Evolutionary conservation across 2,797 vertebrate genomes (phyloP).

Genomic region (Buphagus erythrorhynchus): DNA sequence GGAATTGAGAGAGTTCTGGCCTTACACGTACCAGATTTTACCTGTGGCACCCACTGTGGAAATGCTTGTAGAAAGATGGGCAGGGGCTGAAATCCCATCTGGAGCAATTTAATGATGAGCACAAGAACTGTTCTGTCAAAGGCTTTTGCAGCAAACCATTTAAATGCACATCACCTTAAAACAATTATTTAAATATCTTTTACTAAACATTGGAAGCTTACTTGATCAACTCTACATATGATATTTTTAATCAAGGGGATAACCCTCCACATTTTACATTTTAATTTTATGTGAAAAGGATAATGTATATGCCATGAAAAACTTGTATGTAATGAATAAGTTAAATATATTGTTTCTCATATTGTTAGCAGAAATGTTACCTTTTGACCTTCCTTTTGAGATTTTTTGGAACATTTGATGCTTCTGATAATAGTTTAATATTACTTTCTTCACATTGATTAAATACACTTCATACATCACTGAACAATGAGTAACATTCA

Average conservation of each 20-base stretch:
- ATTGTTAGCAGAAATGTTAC: constrained; percentile 71
- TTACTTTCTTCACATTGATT: constrained; percentile 80
- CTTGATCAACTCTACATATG: neutral
- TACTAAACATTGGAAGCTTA: neutral
- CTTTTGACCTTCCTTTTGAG: constrained; percentile 77
- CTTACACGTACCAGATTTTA: neutral
- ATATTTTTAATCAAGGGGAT: neutral
- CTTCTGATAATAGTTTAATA: constrained; percentile 79
- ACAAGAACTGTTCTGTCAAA: neutral
- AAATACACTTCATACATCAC: constrained; percentile 81
- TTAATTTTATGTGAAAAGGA: constrained; percentile 29
- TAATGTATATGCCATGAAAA: constrained; percentile 3
- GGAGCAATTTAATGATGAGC: neutral
- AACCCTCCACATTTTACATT: neutral
- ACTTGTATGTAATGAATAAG: constrained; percentile 63
- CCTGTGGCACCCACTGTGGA: neutral
- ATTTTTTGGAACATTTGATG: constrained; percentile 74
- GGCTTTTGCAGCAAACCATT: neutral
- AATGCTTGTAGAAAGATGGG: neutral
- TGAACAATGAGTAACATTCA: constrained; percentile 80
- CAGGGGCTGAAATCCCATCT: neutral
- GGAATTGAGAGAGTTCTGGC: neutral
- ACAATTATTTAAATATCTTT: neutral
- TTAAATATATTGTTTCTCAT: constrained; percentile 75
- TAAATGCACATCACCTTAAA: neutral